Evolutionary conservation across 2,113 vertebrate genomes (phyloP).

Genomic region (Callochromis pleurospilus): DNA sequence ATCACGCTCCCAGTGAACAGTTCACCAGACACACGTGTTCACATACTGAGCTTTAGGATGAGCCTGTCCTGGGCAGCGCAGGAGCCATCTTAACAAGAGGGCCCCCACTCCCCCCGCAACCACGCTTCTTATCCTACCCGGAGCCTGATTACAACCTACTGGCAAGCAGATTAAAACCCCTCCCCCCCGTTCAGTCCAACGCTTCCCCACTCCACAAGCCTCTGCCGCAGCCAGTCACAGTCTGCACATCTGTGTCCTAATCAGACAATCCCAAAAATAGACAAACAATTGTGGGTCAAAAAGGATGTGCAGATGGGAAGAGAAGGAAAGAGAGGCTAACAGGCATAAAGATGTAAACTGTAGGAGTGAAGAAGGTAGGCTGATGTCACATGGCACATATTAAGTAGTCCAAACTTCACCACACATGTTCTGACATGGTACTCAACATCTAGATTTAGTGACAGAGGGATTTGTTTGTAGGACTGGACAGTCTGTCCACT

Average conservation of each 20-base stretch:
- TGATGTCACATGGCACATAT: constrained; percentile 12
- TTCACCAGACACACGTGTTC: not conserved
- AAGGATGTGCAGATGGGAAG: constrained; percentile 33
- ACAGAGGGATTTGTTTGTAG: constrained; percentile 10
- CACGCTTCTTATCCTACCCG: not conserved
- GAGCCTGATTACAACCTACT: constrained; percentile 54
- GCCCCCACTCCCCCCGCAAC: not conserved
- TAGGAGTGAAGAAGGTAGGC: not conserved
- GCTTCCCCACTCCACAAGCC: constrained; percentile 6
- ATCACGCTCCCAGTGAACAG: constrained; percentile 27
- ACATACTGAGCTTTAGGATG: not conserved
- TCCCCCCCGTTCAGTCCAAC: not conserved
- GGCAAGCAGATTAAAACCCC: constrained; percentile 50
- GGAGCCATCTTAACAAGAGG: not conserved
- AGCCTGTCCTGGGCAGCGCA: not conserved
- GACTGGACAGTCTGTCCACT: not conserved
- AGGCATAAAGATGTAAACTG: not conserved
- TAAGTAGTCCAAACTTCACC: constrained; percentile 7
- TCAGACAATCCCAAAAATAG: constrained; percentile 65
- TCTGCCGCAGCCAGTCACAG: constrained; percentile 26
- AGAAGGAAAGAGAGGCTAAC: not conserved
- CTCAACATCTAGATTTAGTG: constrained; percentile 14
- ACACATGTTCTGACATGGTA: not conserved
- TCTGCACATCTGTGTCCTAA: constrained; percentile 65
- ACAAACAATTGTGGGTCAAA: constrained; percentile 51